phyloP scores from a whole-genome alignment of 2,888 invertebrate genomes.

The Colletes collaris region DNA sequence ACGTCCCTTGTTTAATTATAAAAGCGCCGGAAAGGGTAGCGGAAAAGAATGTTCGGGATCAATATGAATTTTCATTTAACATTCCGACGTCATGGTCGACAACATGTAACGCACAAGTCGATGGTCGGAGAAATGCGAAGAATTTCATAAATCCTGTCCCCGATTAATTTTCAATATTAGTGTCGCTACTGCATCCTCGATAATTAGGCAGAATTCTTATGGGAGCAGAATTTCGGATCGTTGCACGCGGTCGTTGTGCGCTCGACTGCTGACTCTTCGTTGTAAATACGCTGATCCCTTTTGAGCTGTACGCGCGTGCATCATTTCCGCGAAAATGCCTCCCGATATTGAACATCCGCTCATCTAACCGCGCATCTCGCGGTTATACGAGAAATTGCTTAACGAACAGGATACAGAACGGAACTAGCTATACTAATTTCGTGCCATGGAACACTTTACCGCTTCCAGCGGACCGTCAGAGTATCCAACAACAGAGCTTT shows the following conservation, averaged over 20 bases:
- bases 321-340: constrained; percentile 65
- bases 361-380: constrained; percentile 63
- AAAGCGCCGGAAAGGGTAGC: not conserved
- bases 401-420: constrained; percentile 65
- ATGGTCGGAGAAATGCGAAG: constrained; percentile 30
- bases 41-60: constrained; percentile 22
- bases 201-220: constrained; percentile 47
- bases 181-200: not conserved
- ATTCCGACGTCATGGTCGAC: constrained; percentile 22
- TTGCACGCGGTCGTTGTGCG: not conserved
- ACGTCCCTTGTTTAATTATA: constrained; percentile 20
- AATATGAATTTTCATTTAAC: constrained; percentile 47
- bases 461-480: constrained; percentile 11
- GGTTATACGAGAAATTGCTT: constrained; percentile 70
- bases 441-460: constrained; percentile 35
- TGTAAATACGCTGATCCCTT: constrained; percentile 34
- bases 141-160: constrained; percentile 45
- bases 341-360: constrained; percentile 76
- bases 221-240: constrained; percentile 3
- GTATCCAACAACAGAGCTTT: constrained; percentile 9
- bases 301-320: constrained; percentile 41
- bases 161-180: constrained; percentile 45
- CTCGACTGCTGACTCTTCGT: constrained; percentile 51
- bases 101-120: constrained; percentile 31
- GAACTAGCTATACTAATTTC: constrained; percentile 65